Evolutionary conservation across 1,140 invertebrate species (phyloP).

Genomic region (Lysiphlebus fabarum): DNA sequence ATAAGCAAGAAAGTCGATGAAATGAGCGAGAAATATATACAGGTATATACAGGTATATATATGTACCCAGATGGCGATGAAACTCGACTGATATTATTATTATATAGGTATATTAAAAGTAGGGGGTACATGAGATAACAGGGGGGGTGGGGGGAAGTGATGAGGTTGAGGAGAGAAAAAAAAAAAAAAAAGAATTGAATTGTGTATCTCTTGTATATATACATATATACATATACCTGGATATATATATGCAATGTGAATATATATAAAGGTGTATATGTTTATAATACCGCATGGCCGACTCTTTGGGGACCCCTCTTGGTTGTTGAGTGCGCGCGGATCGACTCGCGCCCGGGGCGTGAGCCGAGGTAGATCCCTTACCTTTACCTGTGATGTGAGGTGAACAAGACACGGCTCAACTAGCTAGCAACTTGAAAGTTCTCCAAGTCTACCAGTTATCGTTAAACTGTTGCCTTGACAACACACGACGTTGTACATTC

Average conservation of each 20-base stretch:
- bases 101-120: no score
- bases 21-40: no score
- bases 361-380: conserved; percentile 32
- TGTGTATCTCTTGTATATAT: no score
- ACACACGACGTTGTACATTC: conserved; percentile 40
- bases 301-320: conserved; percentile 21
- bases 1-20: no score
- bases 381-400: not conserved
- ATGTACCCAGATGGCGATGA: no score
- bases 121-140: no score
- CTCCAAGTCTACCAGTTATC: conserved; percentile 49
- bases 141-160: conserved; percentile 5
- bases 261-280: conserved; percentile 3
- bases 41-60: no score
- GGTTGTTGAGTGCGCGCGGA: conserved; percentile 33
- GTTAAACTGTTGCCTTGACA: conserved; percentile 55
- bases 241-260: no score
- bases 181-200: conserved; percentile 3
- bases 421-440: conserved; percentile 23
- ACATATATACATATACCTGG: no score
- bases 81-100: no score
- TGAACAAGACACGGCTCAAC: no score
- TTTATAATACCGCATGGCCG: conserved; percentile 39
- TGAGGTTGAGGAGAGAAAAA: conserved; percentile 24
- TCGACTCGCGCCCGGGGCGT: conserved; percentile 49